phyloP scores from a whole-genome alignment of 1,140 invertebrate species.

The Ceratina australensis region DNA sequence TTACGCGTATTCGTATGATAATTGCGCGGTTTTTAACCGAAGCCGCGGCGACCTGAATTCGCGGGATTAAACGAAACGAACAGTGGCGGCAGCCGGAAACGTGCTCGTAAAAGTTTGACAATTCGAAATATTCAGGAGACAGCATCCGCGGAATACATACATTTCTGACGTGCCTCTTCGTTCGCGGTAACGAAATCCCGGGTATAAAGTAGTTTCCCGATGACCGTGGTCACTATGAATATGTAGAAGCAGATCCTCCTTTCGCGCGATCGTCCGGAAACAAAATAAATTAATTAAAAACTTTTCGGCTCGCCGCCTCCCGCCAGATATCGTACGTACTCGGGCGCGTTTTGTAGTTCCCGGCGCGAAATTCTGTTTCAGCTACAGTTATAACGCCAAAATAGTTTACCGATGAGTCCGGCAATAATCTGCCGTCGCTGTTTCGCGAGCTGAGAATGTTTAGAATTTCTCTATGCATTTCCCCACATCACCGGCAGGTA shows the following conservation, averaged over 20 bases:
- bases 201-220: constrained; percentile 45
- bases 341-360: not conserved
- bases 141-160: constrained; percentile 9
- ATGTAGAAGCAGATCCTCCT: constrained; percentile 1
- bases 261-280: not conserved
- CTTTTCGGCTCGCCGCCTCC: not conserved
- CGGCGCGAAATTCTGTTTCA: not conserved
- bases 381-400: not conserved
- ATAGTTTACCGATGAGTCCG: not conserved
- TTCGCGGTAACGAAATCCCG: constrained; percentile 27
- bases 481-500: not conserved
- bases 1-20: constrained; percentile 32
- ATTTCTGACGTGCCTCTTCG: constrained; percentile 32
- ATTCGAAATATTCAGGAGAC: constrained; percentile 41
- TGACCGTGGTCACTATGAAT: constrained; percentile 21
- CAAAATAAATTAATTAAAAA: constrained; percentile 44
- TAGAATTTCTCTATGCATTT: not conserved
- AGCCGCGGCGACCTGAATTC: constrained; percentile 18
- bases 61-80: constrained; percentile 8
- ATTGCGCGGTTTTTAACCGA: constrained; percentile 19
- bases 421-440: not conserved
- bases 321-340: too few relatives aligned
- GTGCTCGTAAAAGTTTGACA: constrained; percentile 43
- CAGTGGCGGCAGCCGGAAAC: not conserved
- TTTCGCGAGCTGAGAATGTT: not conserved